These are phyloP conservation scores for Parochlus steinenii DNA, from an alignment of 2,888 invertebrate genomes.

Conservation along the genomic window DNA sequence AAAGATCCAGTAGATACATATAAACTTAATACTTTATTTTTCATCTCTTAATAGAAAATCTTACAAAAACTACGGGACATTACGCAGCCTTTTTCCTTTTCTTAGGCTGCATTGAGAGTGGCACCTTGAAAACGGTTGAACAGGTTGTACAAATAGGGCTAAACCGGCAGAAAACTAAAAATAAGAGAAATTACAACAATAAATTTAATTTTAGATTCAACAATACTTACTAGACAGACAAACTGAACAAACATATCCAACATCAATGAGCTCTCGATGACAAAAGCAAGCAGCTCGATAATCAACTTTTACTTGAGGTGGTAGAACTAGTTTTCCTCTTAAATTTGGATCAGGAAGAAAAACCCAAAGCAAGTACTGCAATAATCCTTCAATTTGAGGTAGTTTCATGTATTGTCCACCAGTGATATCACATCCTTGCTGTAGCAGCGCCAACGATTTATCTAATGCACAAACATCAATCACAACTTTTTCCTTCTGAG, in stretches of 20 bases:
- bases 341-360: conserved; percentile 75
- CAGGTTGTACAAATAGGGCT: conserved; percentile 96
- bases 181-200: conserved; percentile 20
- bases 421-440: conserved; percentile 94
- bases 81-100: conserved; percentile 78
- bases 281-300: conserved; percentile 97
- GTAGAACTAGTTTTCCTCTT: conserved; percentile 66
- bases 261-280: conserved; percentile 83
- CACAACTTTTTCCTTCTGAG: conserved; percentile 72
- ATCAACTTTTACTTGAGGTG: conserved; percentile 81
- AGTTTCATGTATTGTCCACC: conserved; percentile 82
- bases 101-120: conserved; percentile 65
- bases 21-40: too few relatives aligned
- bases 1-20: too few relatives aligned
- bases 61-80: too few relatives aligned
- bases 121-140: conserved; percentile 70
- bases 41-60: too few relatives aligned
- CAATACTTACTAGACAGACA: conserved; percentile 71
- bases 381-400: conserved; percentile 66
- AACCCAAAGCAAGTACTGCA: conserved; percentile 56
- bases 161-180: conserved; percentile 89
- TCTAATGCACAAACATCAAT: conserved; percentile 88
- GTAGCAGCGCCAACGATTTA: conserved; percentile 75
- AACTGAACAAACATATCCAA: conserved; percentile 95
- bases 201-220: not conserved